These are phyloP conservation scores for Pyrocephalus nanus DNA, from an alignment of 2,797 vertebrate genomes.

Conservation along the genomic window DNA sequence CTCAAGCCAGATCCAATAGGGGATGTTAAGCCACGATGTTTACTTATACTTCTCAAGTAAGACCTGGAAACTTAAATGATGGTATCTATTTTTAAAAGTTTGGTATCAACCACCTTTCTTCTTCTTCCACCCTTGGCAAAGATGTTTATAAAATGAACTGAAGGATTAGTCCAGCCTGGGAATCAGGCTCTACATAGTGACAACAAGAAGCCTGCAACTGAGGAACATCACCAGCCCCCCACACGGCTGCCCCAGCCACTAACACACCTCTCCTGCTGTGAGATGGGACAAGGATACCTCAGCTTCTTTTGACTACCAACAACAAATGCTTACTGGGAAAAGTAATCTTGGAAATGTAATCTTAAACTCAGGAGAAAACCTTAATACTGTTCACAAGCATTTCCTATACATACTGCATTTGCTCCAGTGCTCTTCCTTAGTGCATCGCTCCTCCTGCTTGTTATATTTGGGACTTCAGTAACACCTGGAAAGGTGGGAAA, in stretches of 20 bases:
- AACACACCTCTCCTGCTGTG: neutral
- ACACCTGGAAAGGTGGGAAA: neutral
- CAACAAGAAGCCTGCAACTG: neutral
- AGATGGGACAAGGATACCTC: neutral
- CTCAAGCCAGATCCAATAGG: rapidly evolving
- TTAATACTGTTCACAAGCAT: neutral
- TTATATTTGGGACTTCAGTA: neutral
- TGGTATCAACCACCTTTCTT: neutral
- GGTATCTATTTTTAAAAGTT: neutral
- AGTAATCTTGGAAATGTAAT: neutral
- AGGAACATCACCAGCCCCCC: neutral
- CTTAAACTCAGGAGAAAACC: neutral
- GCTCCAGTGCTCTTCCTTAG: neutral
- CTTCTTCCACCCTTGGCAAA: neutral
- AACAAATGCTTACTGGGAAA: neutral
- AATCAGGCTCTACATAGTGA: neutral
- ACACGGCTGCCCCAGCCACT: neutral
- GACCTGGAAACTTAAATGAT: neutral
- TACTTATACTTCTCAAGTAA: neutral
- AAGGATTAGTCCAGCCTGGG: neutral
- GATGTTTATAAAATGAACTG: neutral
- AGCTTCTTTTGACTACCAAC: neutral
- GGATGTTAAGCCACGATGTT: neutral
- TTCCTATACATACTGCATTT: neutral
- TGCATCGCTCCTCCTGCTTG: neutral